Evolutionary conservation across 2,797 vertebrate genomes (phyloP).

Genomic region (Perdix hodgsoniae): DNA sequence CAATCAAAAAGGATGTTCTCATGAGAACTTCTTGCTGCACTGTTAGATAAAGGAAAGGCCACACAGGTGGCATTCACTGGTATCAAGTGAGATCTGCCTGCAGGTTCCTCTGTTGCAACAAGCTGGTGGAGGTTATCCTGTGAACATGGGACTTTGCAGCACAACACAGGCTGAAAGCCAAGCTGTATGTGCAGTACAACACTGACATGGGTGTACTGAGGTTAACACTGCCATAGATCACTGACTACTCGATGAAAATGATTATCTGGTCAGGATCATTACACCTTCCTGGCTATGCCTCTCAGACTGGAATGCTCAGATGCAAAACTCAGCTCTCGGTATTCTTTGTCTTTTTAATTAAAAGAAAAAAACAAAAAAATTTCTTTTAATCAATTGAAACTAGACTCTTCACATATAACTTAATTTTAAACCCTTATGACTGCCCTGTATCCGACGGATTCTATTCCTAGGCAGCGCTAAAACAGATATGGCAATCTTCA

Average conservation of each 20-base stretch:
- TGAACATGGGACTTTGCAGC: fast-evolving
- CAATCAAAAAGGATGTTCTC: not conserved
- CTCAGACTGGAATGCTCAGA: not conserved
- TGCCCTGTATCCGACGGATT: not conserved
- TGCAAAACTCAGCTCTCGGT: not conserved
- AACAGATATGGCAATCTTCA: not conserved
- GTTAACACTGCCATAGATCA: fast-evolving
- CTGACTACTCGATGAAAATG: fast-evolving
- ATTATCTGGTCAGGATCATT: not conserved
- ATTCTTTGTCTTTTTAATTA: fast-evolving
- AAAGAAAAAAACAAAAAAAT: too few species aligned
- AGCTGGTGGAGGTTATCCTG: too few species aligned
- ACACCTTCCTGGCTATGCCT: not conserved
- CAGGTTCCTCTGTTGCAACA: fast-evolving
- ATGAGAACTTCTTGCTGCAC: not conserved
- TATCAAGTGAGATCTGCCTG: fast-evolving
- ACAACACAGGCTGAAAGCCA: not conserved
- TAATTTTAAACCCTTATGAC: not conserved
- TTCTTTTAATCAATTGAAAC: not conserved
- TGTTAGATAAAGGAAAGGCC: not conserved
- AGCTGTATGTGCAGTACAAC: fast-evolving
- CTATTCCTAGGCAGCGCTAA: not conserved
- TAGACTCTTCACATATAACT: not conserved
- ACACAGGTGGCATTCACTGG: not conserved
- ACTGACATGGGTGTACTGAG: too few species aligned